Percentiles rank a stretch among this genome's conserved stretches.
Conservation (phyloP, 2,113 vertebrate species). For the Natator depressus region DNA sequence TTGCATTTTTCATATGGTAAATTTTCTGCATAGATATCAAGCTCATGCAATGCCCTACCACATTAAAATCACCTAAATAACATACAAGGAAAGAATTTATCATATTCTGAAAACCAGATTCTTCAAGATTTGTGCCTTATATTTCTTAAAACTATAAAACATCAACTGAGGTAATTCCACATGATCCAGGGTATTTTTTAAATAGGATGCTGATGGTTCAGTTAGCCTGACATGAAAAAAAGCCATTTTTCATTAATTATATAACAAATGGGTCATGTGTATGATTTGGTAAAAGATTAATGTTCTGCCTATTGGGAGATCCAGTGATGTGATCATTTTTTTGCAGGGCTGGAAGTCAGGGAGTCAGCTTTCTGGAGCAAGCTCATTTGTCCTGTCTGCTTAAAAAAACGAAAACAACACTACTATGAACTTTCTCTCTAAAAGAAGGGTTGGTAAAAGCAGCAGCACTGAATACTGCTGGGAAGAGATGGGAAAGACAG, state of each 20-base stretch:
- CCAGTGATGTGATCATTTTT: neutral
- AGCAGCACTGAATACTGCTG: neutral
- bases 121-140: neutral
- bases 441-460: neutral
- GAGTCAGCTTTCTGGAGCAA: neutral
- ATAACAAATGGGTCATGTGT: neutral
- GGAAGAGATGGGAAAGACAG: neutral
- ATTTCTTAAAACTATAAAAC: neutral
- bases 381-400: neutral
- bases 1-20: neutral
- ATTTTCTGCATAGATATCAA: neutral
- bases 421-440: neutral
- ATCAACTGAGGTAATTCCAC: neutral
- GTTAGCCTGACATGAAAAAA: neutral
- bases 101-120: neutral
- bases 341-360: neutral
- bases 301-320: neutral
- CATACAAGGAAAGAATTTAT: neutral
- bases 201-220: neutral
- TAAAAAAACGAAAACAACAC: neutral
- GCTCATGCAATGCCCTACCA: neutral
- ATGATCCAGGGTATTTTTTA: neutral
- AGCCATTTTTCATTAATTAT: neutral
- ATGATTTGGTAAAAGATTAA: neutral
- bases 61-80: neutral